Conservation (phyloP, 2,113 vertebrate genomes). For the Stegastes partitus region DNA sequence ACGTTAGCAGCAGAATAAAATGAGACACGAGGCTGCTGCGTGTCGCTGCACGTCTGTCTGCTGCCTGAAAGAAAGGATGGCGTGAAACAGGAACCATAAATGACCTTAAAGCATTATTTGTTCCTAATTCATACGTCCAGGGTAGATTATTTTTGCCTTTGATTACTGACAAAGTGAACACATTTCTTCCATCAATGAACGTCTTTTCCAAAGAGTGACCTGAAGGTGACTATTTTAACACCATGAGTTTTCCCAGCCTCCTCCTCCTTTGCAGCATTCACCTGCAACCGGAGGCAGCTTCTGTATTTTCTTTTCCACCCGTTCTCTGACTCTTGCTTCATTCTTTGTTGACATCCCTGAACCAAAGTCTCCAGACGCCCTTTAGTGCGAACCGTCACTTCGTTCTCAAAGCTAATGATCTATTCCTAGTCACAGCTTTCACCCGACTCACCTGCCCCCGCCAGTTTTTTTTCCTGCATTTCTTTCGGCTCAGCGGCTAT, state of each 20-base stretch:
- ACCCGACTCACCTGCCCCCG: background rate
- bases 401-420: conserved; percentile 8
- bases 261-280: background rate
- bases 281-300: background rate
- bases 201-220: background rate
- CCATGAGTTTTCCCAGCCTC: background rate
- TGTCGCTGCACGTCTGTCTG: background rate
- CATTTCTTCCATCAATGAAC: too few species aligned
- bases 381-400: conserved; percentile 15
- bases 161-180: background rate
- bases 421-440: conserved; percentile 14
- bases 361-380: conserved; percentile 4
- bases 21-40: background rate
- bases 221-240: background rate
- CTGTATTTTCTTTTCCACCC: background rate
- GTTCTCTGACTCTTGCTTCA: background rate
- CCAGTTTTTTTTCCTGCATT: conserved; percentile 4
- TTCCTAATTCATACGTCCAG: background rate
- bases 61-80: background rate
- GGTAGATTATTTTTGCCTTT: background rate
- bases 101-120: background rate
- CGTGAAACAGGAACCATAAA: background rate
- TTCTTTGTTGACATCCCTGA: conserved; percentile 4
- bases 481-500: conserved; percentile 7
- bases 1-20: background rate